Evolutionary conservation across 2,888 invertebrate genomes (phyloP), one percentile per base, ranked within the genome.

Genomic region (Cerastis rubricosa): DNA sequence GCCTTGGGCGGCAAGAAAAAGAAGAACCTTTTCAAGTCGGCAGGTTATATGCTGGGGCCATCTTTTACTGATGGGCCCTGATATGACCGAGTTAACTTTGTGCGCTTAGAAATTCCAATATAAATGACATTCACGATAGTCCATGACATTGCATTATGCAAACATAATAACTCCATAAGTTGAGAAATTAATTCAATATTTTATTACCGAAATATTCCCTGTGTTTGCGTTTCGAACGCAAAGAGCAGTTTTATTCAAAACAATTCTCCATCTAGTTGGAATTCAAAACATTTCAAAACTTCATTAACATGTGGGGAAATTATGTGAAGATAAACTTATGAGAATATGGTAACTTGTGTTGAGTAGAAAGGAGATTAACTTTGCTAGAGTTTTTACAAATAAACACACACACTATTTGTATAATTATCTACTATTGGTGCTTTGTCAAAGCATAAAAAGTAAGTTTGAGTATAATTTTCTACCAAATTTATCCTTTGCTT

Each of bases 261-360:
- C 70, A 71, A 47, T 70, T 67, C 63, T 54, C 67, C 7, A 74
- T 35, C 57, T 67, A 64, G 76, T 83, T 83, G 81, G 83, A 87
- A 82, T 84, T 87, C 75, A 80, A 81, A 81, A 81, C 59, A 81
- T 68, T 70, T 71, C 40, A 64, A 64, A 57, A 71, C 64, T 81
- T 64, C 51, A 81, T 59, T 77, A 81, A 14, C 71, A 71, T 81
- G 47, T 65, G 49, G 45, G 35, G 25, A 45, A 64, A 51, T 80
- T 63, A 71, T 71, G 43, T 70, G 43, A 14, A 66, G 29, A 49
- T 80, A 67, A 76, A 80, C 54, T 66, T 54, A 35, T 25, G n/a
- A 63, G 59, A 61, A 75, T 49, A 47, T 47, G 43, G 45, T 67
- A 61, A 51, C 45, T 61, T 61, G 25, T 29, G 22, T 35, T 7